These are phyloP conservation scores for Lasioglossum vierecki DNA, from an alignment of 2,888 invertebrate genomes.

Conservation along the genomic window DNA sequence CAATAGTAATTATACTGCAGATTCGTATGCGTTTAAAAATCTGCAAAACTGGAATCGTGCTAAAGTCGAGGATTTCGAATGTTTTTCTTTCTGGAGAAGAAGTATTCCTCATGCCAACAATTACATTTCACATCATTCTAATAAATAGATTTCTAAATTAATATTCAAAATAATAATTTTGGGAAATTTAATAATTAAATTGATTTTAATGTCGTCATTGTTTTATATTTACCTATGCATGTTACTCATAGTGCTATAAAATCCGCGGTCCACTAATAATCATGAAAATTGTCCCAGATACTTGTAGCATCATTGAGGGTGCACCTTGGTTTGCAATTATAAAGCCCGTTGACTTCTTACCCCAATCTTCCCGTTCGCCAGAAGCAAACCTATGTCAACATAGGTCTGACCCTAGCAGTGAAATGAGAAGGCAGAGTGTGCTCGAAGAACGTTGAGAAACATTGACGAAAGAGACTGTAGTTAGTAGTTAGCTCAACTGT, in stretches of 20 bases:
- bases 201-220: not conserved
- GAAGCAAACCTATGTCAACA: constrained; percentile 9
- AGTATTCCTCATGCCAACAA: not conserved
- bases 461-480: not conserved
- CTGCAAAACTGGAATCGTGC: not conserved
- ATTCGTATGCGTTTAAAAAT: not conserved
- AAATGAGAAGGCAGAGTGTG: not conserved
- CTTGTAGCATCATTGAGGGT: not conserved
- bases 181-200: not conserved
- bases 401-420: not conserved
- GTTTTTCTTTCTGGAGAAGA: not conserved
- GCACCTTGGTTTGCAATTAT: not conserved
- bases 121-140: not conserved
- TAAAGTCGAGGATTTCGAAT: not conserved
- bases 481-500: not conserved
- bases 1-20: constrained; percentile 6
- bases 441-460: not conserved
- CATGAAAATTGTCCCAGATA: not conserved
- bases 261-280: not conserved
- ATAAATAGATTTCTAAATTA: not conserved
- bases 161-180: not conserved
- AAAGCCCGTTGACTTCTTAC: not conserved
- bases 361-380: not conserved
- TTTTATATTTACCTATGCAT: not conserved
- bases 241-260: not conserved